Evolutionary conservation across 2,797 vertebrate genomes (phyloP).

Genomic region (Petrocephalus schoutedeni): DNA sequence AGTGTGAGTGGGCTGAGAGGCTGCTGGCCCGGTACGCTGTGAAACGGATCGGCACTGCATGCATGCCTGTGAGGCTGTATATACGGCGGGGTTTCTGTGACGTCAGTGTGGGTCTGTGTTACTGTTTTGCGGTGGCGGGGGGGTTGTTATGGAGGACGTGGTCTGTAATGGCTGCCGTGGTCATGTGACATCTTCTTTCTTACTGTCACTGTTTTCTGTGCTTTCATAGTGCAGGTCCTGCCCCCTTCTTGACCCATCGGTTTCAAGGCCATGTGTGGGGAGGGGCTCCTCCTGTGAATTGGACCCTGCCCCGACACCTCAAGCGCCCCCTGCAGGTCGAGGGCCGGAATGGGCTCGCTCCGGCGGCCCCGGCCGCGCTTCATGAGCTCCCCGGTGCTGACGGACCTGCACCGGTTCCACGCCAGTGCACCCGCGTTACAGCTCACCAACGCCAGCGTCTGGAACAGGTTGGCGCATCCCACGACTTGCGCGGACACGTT

Average conservation of each 20-base stretch:
- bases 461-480: conserved; percentile 76
- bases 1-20: neutral
- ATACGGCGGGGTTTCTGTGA: neutral
- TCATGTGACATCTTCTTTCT: neutral
- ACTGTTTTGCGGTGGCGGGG: neutral
- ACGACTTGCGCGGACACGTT: neutral
- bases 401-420: conserved; percentile 84
- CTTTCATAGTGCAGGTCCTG: neutral
- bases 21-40: neutral
- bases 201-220: conserved; percentile 3
- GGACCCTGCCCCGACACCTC: conserved; percentile 28
- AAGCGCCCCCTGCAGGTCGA: conserved; percentile 42
- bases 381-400: conserved; percentile 92
- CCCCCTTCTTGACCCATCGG: neutral
- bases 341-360: conserved; percentile 79
- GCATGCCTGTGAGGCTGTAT: neutral
- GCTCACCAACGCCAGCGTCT: conserved; percentile 80
- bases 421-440: conserved; percentile 73
- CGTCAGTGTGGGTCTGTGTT: neutral
- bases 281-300: neutral
- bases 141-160: neutral
- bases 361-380: conserved; percentile 82
- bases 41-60: neutral
- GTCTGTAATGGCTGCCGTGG: neutral
- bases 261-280: neutral